Evolutionary conservation across 2,888 invertebrate genomes (phyloP), one percentile per base, ranked within the genome.

Genomic region (Phaonia tiefii): DNA sequence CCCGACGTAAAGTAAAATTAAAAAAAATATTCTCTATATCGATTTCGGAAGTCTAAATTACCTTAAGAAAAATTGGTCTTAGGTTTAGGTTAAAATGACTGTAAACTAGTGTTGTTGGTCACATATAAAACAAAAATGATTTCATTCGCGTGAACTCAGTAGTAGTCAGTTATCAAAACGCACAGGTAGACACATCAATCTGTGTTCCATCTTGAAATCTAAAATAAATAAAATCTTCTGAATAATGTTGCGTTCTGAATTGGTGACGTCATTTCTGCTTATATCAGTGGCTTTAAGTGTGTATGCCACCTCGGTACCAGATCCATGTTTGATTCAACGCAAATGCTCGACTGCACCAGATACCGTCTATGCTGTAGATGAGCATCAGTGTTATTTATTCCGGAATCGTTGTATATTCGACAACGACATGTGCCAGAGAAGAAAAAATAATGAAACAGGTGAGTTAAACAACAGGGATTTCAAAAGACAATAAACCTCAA

Each of bases 351-450:
- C 39, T 0, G 22, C 8, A 0, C 76, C 76, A 44, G 66, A 80
- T 1, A 80, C 44, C n/a, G 80, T 77, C 1, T 77, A 77, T 74
- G 70, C 77, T 11, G 54, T 66, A 5, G 67, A 81, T 7, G 0
- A 31, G 4, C 10, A 60, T 3, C 51, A 63, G 15, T 77, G 80
- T 67, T 75, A 75, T 58, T 22, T 77, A 1, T 81, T 60, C 71
- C 66, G 80, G 25, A 81, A 81, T 15, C 42, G 44, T 0, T 80
- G 80, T 39, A 42, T 80, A 8, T 80, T 26, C 51, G 51, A 37
- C 1, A 80, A 26, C 13, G 80, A 66, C 46, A 70, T 74, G 58
- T 80, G 80, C 13, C 17, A 39, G 17, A 39, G 71, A 37, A 75
- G 60, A 46, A 39, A 25, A 17, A 46, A 56, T 11, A 26, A 77